These are phyloP conservation scores for Cyphomyrmex costatus DNA, from an alignment of 1,140 invertebrate species.

Conservation along the genomic window DNA sequence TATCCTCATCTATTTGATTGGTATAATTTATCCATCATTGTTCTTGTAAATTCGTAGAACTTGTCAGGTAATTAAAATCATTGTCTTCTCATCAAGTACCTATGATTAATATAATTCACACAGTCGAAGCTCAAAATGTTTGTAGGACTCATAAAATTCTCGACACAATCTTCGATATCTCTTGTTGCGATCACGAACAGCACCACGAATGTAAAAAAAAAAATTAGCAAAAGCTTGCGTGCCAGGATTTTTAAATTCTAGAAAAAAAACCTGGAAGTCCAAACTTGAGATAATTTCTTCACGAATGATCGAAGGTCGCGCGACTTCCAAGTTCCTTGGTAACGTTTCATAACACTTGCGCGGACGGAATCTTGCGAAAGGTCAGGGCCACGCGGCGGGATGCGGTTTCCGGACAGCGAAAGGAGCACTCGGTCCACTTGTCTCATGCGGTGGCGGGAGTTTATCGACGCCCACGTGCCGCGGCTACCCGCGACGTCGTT, in stretches of 20 bases:
- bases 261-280: neutral
- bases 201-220: neutral
- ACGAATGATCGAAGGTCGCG: neutral
- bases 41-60: too few species aligned
- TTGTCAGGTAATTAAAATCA: neutral
- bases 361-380: neutral
- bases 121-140: neutral
- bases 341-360: neutral
- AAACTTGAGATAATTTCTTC: neutral
- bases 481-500: conserved; percentile 54
- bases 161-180: neutral
- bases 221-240: neutral
- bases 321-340: neutral
- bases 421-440: conserved; percentile 64
- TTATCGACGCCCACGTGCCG: conserved; percentile 66
- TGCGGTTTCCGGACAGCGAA: conserved; percentile 16
- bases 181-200: too few species aligned
- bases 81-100: too few species aligned
- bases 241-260: neutral
- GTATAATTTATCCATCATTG: too few species aligned
- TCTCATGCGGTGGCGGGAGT: conserved; percentile 36
- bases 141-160: neutral
- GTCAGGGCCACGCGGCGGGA: neutral
- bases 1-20: neutral
- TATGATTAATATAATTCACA: too few species aligned